Evolutionary conservation across 2,888 invertebrate genomes (phyloP).

Genomic region (Phorcus lineatus): DNA sequence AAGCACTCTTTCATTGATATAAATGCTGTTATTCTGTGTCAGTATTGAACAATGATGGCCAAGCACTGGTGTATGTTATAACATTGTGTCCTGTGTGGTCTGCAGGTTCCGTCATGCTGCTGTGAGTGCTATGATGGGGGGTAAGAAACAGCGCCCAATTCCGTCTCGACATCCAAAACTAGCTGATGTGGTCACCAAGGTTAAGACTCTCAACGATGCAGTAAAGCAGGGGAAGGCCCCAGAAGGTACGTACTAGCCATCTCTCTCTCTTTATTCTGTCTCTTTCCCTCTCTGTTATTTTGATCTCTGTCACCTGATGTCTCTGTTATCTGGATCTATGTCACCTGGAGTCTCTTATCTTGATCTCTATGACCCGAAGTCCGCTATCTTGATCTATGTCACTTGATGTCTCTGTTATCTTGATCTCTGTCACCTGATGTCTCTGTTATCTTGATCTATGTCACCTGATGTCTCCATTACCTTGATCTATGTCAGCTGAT

Average conservation of each 20-base stretch:
- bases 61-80: no score
- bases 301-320: background rate
- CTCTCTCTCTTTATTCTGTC: background rate
- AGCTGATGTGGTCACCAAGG: conserved; percentile 54
- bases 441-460: background rate
- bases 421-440: background rate
- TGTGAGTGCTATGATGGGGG: conserved; percentile 65
- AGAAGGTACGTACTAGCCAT: conserved; percentile 42
- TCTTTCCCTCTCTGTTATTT: background rate
- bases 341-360: no score
- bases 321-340: background rate
- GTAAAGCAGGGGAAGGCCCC: conserved; percentile 53
- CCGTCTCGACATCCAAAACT: conserved; percentile 34
- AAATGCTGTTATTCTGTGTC: no score
- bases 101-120: conserved; percentile 71
- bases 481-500: background rate
- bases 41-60: no score
- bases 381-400: no score
- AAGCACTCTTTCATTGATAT: no score
- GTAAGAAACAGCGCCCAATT: conserved; percentile 26
- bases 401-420: background rate
- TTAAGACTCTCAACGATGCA: conserved; percentile 48
- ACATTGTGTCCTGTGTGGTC: no score
- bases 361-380: no score
- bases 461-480: no score